Evolutionary conservation across 1,140 invertebrate genomes (phyloP), one percentile per base, ranked within the genome.

Genomic region (Drosophila gunungcola): DNA sequence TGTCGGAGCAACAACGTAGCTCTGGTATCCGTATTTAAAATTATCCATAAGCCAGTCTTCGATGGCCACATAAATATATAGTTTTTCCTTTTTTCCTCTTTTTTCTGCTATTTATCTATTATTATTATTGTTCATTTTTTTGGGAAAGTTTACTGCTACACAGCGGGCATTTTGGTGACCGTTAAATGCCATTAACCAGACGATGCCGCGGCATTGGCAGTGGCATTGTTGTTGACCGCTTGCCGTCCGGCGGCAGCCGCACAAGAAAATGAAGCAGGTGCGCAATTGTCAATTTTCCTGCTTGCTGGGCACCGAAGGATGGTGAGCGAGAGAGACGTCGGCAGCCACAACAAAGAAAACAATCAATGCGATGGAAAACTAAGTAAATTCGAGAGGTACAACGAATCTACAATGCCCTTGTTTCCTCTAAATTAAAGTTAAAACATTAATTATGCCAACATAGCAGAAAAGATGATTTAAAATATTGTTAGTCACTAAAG

Each of bases 131-230:
- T 51, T 34, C 1, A 21, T 53, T 72, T 73, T 85, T 88, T 88
- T 78, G 65, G 79, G 76, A 88, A 88, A 86, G 82, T 86, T 86
- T 86, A 88, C 82, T 86, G 82, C 82, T 88, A 86, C 62, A 88
- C 75, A 88, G 82, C 80, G 69, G 76, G 79, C 83, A 78, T 77
- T 77, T 72, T 86, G 82, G 80, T 86, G 82, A 88, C 82, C 83
- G 83, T 86, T 86, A 86, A 86, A 86, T 86, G 83, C 84, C 83
- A 86, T 86, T 86, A 86, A 88, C 85, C 83, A 86, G 83, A 81
- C 79, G 72, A 88, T 80, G 64, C 73, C 69, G 53, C 73, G 78
- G 79, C 79, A 78, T 72, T 85, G 81, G 81, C 81, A 84, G 56
- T 84, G 81, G 76, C 75, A 80, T 89, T 89, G 83, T 70, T 74